Conservation (phyloP, 2,797 vertebrate species). For the Nyctibius grandis region DNA sequence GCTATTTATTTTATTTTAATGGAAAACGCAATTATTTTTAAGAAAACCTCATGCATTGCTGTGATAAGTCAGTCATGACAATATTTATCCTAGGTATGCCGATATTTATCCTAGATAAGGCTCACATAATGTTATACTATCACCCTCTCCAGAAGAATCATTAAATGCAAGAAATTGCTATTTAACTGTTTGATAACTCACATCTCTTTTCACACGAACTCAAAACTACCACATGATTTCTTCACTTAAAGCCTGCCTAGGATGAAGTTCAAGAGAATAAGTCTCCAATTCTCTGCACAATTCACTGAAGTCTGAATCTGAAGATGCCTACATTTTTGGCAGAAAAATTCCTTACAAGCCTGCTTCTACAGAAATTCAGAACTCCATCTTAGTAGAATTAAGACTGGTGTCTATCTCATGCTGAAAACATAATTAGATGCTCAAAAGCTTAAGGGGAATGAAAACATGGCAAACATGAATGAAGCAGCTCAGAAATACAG, state of each 20-base stretch:
- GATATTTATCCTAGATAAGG: slow-evolving; percentile 19
- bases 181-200: neutral
- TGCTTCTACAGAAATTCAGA: neutral
- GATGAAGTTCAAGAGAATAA: neutral
- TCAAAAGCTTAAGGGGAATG: neutral
- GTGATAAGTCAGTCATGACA: neutral
- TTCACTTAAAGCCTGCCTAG: neutral
- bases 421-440: neutral
- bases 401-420: neutral
- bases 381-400: neutral
- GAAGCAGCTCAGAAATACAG: neutral
- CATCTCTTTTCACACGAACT: neutral
- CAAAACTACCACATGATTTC: neutral
- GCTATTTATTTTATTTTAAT: neutral
- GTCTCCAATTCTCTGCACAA: neutral
- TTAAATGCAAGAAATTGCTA: neutral
- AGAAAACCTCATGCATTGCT: neutral
- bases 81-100: neutral
- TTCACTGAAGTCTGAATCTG: neutral
- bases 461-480: neutral
- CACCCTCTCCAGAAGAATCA: neutral
- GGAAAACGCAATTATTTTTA: neutral
- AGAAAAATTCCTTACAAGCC: neutral
- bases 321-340: neutral
- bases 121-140: neutral